phyloP scores from a whole-genome alignment of 2,888 invertebrate genomes.

The Leucozona laternaria region DNA sequence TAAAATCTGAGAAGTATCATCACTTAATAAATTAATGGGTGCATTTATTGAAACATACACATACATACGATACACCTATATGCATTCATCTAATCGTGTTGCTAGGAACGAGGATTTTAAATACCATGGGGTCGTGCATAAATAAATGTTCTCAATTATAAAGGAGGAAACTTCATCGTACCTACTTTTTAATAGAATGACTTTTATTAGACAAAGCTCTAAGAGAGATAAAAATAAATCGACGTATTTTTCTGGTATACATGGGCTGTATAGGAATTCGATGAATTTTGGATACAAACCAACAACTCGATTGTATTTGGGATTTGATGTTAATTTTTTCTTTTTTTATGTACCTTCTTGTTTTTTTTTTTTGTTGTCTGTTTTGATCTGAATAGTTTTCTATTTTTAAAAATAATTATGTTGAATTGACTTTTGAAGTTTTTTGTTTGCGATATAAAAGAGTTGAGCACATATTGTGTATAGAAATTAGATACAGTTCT shows the following conservation, averaged over 20 bases:
- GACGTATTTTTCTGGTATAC: constrained; percentile 6
- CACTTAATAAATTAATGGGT: constrained; percentile 31
- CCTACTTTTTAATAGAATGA: constrained; percentile 2
- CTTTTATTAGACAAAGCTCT: constrained; percentile 27
- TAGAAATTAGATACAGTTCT: neutral
- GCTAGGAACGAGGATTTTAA: neutral
- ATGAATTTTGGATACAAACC: constrained; percentile 60
- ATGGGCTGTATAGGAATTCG: constrained; percentile 51
- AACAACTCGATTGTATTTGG: constrained; percentile 51
- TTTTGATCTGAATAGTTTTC: constrained; percentile 65
- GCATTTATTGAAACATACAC: constrained; percentile 10
- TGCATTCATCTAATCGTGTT: neutral
- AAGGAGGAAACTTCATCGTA: neutral
- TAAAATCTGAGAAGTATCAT: constrained; percentile 23
- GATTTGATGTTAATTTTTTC: constrained; percentile 3
- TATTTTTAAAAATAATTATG: constrained; percentile 41
- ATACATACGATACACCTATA: neutral
- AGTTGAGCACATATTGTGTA: neutral
- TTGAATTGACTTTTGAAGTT: neutral
- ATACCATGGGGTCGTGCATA: constrained; percentile 19
- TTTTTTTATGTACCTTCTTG: constrained; percentile 2
- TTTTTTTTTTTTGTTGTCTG: neutral
- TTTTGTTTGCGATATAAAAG: neutral
- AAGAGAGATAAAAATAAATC: constrained; percentile 16
- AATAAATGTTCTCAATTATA: constrained; percentile 34